Evolutionary conservation across 2,797 vertebrate species (phyloP), one percentile per base, ranked within the genome.

Genomic region (Paguma larvata): DNA sequence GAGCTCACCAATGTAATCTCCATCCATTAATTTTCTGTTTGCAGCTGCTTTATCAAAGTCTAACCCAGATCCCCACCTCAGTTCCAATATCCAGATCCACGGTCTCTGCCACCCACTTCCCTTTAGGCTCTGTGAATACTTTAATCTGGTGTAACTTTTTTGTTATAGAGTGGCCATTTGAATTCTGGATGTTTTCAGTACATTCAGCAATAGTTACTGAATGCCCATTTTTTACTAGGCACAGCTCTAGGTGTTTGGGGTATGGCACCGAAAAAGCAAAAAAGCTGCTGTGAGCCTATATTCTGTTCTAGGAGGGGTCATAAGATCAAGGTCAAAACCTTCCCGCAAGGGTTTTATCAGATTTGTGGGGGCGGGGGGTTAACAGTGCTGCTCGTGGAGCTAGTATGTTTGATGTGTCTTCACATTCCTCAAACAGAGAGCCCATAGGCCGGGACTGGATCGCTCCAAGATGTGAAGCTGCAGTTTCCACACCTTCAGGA

Each of bases 181-280:
- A 91, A 87, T 68, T 94, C 88, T 91, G n/a, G 19, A 65, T 62
- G 30, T 80, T 95, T 87, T 51, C 82, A 84, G 23, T 73, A 80
- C 83, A 56, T 79, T 51, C 41, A 84, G 34, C 65, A 62, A n/a
- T 95, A 79, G 68, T 70, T 80, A 70, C 13, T 32, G 48, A 75
- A 38, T 68, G 53, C 13, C 48, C 67, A 3, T 73, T 88, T 63
- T 90, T 94, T 2, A 82, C 59, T 63, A 68, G 44, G 41, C 38
- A 25, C 51, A 82, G n/a, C 34, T 32, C 8, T 75, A 73, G 30
- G 85, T 84, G 9, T 94, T 95, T 62, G 41, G 38, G n/a, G 34
- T 38, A 27, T 72, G 86, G 23, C 38, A 46, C 27, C 46, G 21
- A 67, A 32, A 41, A 77, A 95, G 34, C 30, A 73, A 73, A 32